Base-by-base conservation (phyloP, 2,113 vertebrate species). In the Alligator sinensis region DNA sequence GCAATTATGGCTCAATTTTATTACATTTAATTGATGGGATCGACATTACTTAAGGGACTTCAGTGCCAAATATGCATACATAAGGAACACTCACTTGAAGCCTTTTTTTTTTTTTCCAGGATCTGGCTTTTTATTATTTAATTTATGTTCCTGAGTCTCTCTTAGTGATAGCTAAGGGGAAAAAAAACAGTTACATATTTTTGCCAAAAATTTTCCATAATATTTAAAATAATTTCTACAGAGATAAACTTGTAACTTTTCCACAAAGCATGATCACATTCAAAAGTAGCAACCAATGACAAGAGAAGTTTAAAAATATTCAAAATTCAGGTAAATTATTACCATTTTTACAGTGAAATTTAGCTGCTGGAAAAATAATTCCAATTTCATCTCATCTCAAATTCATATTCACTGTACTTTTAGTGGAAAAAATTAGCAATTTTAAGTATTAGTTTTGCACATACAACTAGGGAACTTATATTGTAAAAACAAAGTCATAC, bases 1-100 rank as follows among this genome's bases (percentile, higher is more conserved):
- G 1, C 0, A 57, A 1, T 4, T 30, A 2, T 16, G 6, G 54
- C 72, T 75, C 62, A 86, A 80, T 61, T 57, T 63, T 79, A 11
- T 11, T 59, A 87, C 82, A 38, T 1, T 14, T 72, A 13, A 47
- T 30, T 72, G 30, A 38, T 21, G 14, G 21, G 34, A 38, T 18
- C 21, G 14, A 34, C 22, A 22, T 38, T 21, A 21, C 21, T 21
- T 47, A 21, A 24, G 9, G 34, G 30, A 38, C 19, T 72, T 72
- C 19, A 72, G 18, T 72, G 30, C 34, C 30, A 11, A 15, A 21
- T 72, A 38, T 11, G 12, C n/a, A 70, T 34, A 19, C 21, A 19
- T 72, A 72, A 72, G 30, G 30, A 38, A 38, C 24, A 12, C 34
- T 72, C 21, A 47, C n/a, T n/a, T n/a, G n/a, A 72, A 72, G n/a